phyloP scores from a whole-genome alignment of 2,113 vertebrate genomes.

The Ammodytes dubius region DNA sequence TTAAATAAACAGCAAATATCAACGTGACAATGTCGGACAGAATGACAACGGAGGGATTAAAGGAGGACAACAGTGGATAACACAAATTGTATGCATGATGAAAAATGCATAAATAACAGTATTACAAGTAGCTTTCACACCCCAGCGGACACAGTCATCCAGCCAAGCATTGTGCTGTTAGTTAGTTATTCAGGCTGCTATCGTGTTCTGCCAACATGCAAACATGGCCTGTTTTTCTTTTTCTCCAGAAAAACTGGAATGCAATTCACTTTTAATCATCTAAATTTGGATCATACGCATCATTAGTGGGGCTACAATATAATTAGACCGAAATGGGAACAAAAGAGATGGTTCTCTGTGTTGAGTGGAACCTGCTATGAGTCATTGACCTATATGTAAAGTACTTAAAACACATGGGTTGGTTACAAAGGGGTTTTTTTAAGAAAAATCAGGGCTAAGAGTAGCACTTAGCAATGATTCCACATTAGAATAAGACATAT shows the following conservation, averaged over 20 bases:
- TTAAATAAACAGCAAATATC: conserved; percentile 25
- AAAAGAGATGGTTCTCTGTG: conserved; percentile 15
- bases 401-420: conserved; percentile 13
- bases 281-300: conserved; percentile 52
- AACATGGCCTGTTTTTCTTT: conserved; percentile 30
- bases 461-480: background rate
- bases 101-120: conserved; percentile 38
- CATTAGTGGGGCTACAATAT: conserved; percentile 57
- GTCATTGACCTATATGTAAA: conserved; percentile 19
- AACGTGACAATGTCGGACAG: conserved; percentile 23
- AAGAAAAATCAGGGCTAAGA: background rate
- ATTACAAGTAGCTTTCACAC: conserved; percentile 22
- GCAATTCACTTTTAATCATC: conserved; percentile 61
- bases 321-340: conserved; percentile 40
- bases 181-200: conserved; percentile 11
- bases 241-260: conserved; percentile 18
- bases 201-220: conserved; percentile 15
- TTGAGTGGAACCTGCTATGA: conserved; percentile 11
- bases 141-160: conserved; percentile 13
- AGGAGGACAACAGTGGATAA: background rate
- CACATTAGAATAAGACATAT: background rate
- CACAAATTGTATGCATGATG: conserved; percentile 27
- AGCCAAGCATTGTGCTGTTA: conserved; percentile 15
- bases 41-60: background rate
- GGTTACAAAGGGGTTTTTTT: background rate